Evolutionary conservation across 2,113 vertebrate species (phyloP).

Genomic region (Spea multiplicata): DNA sequence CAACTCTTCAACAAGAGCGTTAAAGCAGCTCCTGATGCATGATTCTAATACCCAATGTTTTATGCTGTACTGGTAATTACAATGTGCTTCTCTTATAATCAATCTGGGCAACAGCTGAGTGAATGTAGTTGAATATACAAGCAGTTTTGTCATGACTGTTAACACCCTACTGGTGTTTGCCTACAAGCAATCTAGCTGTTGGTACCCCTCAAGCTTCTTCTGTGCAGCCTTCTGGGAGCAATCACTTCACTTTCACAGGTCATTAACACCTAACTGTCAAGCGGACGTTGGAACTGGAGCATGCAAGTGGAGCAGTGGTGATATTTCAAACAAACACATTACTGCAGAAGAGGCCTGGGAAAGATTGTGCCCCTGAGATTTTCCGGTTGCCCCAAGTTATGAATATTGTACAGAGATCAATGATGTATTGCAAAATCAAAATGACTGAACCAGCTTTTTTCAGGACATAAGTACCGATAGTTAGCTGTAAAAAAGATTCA

Average conservation of each 20-base stretch:
- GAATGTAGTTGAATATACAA: slow-evolving; percentile 5
- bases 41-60: neutral
- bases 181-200: slow-evolving; percentile 6
- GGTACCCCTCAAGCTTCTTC: slow-evolving; percentile 30
- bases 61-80: slow-evolving; percentile 20
- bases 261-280: slow-evolving; percentile 17
- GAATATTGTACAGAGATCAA: neutral
- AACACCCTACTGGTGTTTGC: slow-evolving; percentile 25
- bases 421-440: slow-evolving; percentile 4
- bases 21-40: neutral
- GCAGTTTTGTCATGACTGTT: neutral
- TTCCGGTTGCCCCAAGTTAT: neutral
- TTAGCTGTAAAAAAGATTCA: too few species aligned
- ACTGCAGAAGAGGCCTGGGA: neutral
- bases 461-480: neutral
- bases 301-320: neutral
- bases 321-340: slow-evolving; percentile 18
- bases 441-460: neutral
- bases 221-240: slow-evolving; percentile 23
- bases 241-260: slow-evolving; percentile 27
- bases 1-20: neutral
- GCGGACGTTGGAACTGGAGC: neutral
- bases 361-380: neutral
- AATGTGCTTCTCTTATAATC: slow-evolving; percentile 18
- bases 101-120: slow-evolving; percentile 17